Conservation (phyloP, 2,888 invertebrate species). For the Drosophila fulvimacula region DNA sequence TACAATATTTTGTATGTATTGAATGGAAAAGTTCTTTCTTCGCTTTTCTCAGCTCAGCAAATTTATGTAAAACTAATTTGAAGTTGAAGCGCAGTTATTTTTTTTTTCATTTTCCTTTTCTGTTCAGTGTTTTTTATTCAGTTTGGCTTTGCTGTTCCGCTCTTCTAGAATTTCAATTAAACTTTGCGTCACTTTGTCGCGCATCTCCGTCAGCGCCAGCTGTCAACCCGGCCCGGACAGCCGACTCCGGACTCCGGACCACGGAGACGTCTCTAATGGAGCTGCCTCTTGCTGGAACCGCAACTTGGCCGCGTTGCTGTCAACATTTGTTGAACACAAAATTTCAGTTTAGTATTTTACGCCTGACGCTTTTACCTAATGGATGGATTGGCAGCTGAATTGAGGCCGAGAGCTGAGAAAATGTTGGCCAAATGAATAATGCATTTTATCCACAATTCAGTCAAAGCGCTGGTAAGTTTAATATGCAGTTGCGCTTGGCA, state of each 20-base stretch:
- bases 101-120: slow-evolving; percentile 13
- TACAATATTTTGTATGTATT: slow-evolving; percentile 40
- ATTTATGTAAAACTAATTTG: slow-evolving; percentile 75
- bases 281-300: slow-evolving; percentile 44
- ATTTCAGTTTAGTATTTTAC: slow-evolving; percentile 78
- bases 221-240: slow-evolving; percentile 52
- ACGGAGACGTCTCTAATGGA: slow-evolving; percentile 60
- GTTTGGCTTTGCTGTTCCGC: slow-evolving; percentile 20
- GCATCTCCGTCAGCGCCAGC: slow-evolving; percentile 53
- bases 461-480: slow-evolving; percentile 41
- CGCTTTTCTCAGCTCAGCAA: slow-evolving; percentile 23
- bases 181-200: slow-evolving; percentile 72
- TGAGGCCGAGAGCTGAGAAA: slow-evolving; percentile 1
- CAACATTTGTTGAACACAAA: slow-evolving; percentile 77
- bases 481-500: slow-evolving; percentile 31
- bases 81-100: slow-evolving; percentile 34
- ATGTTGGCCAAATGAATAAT: slow-evolving; percentile 66
- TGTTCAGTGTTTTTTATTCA: slow-evolving; percentile 5
- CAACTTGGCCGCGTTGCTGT: slow-evolving; percentile 63
- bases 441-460: slow-evolving; percentile 73
- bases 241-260: slow-evolving; percentile 1
- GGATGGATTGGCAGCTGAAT: slow-evolving; percentile 42
- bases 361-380: slow-evolving; percentile 72
- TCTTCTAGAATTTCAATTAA: slow-evolving; percentile 73
- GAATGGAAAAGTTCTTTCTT: slow-evolving; percentile 28